These are phyloP conservation scores for Podiceps cristatus DNA, from an alignment of 2,113 vertebrate species.

Conservation along the genomic window DNA sequence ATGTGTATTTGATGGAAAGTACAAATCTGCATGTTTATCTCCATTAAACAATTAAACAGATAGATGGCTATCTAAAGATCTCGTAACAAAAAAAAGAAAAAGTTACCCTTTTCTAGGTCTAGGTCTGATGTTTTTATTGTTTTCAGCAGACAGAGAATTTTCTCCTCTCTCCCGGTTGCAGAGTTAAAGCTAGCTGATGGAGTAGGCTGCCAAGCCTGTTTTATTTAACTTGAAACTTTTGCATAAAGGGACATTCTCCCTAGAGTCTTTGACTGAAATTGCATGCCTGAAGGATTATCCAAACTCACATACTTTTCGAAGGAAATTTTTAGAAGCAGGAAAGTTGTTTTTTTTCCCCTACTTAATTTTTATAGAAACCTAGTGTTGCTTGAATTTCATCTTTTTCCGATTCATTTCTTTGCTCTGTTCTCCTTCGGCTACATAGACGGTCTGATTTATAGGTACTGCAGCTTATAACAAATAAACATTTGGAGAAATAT, in stretches of 20 bases:
- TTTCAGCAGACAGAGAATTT: not conserved
- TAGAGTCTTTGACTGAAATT: not conserved
- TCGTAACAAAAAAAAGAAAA: not conserved
- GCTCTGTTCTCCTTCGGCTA: not conserved
- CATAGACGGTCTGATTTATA: not conserved
- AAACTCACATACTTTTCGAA: too few relatives aligned
- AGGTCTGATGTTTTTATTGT: rapidly evolving
- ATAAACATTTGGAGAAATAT: too few relatives aligned
- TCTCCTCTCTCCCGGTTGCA: not conserved
- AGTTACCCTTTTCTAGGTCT: too few relatives aligned
- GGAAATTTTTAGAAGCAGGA: not conserved
- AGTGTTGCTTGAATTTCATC: not conserved
- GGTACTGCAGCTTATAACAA: not conserved
- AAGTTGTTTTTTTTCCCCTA: not conserved
- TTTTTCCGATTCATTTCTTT: not conserved
- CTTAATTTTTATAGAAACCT: not conserved
- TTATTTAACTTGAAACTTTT: not conserved
- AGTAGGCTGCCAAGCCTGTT: too few relatives aligned
- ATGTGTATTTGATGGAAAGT: not conserved
- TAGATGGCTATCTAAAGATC: rapidly evolving
- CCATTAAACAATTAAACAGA: too few relatives aligned
- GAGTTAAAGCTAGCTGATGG: too few relatives aligned
- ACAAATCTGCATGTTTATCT: not conserved
- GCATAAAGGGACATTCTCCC: not conserved
- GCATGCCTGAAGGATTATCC: rapidly evolving